Base-by-base conservation (phyloP, 2,797 vertebrate species). In the Pipistrellus pygmaeus region DNA sequence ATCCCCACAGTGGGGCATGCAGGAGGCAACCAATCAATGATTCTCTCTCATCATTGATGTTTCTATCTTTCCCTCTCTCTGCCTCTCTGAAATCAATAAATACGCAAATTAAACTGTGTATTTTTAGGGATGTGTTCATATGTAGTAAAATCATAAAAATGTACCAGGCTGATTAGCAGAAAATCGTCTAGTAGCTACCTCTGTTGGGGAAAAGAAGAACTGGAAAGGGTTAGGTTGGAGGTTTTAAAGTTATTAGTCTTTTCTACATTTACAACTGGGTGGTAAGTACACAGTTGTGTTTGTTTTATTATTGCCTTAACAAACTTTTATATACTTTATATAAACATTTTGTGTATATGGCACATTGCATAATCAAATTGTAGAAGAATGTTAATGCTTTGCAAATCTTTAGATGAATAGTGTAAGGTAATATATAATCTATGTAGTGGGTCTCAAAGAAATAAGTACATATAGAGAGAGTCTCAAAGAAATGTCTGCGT, bases 261-360 rank as follows among this genome's bases (percentile, higher is more conserved):
- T 41, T 62, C 11, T 23, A 38, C 7, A 41, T 83, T 68, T 41
- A 76, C 60, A 72, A 80, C 32, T 38, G 41, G n/a, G 62, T 69
- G 11, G 62, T 69, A 18, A 32, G 6, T 46, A 23, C 9, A 3
- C 0, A 12, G 32, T 23, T 69, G 62, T 83, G 11, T 44, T 46
- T 84, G 53, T 84, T 71, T 66, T 62, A 84, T 69, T 83, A 51
- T 60, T 71, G 32, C 32, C 27, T 69, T 93, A 41, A 89, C 27
- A 84, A 5, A 23, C 53, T 89, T 62, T 69, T 15, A 38, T 41
- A 44, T n/a, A 77, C 8, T 71, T 89, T 41, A 71, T 57, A 41
- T 62, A 71, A 84, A 84, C 15, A 62, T 15, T 62, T 48, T 77
- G 35, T 44, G 18, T 62, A 17, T 68, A 23, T 53, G 32, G 15